Percentiles rank a stretch among this genome's conserved stretches.
These are phyloP conservation scores for Xestia ashworthii DNA, from an alignment of 2,888 invertebrate species.

Conservation along the genomic window DNA sequence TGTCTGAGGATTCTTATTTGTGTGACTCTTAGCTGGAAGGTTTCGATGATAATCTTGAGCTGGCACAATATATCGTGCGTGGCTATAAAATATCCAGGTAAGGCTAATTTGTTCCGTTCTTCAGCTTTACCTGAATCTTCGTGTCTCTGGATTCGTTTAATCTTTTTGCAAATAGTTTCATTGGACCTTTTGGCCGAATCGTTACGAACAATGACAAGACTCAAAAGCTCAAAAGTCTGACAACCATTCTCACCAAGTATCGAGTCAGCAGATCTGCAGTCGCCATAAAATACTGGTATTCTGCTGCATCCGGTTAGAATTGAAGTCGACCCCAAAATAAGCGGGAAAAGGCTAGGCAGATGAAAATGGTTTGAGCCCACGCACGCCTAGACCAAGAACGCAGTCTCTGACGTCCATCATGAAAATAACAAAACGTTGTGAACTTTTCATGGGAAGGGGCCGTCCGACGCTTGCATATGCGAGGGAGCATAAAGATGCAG, in stretches of 20 bases:
- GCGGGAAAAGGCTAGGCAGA: background rate
- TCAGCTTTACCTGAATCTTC: background rate
- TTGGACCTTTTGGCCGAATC: background rate
- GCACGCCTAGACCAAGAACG: background rate
- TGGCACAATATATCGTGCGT: background rate
- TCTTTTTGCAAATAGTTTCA: background rate
- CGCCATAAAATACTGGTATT: background rate
- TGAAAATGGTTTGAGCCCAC: background rate
- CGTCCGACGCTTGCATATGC: conserved; percentile 62
- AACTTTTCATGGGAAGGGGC: conserved; percentile 38
- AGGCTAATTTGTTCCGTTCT: background rate
- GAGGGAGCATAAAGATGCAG: conserved; percentile 77
- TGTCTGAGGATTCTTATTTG: background rate
- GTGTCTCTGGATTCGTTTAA: background rate
- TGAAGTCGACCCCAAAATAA: background rate
- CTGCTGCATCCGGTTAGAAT: background rate
- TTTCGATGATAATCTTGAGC: background rate
- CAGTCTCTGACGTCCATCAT: conserved; percentile 14
- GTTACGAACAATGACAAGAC: too few species aligned
- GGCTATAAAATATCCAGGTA: background rate
- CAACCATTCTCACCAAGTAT: background rate
- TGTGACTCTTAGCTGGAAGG: background rate
- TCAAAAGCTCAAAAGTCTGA: background rate
- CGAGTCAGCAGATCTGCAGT: background rate
- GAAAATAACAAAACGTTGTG: conserved; percentile 27